Base-by-base conservation (phyloP, 92 coral and sea anemone genomes). In the Porites rus region DNA sequence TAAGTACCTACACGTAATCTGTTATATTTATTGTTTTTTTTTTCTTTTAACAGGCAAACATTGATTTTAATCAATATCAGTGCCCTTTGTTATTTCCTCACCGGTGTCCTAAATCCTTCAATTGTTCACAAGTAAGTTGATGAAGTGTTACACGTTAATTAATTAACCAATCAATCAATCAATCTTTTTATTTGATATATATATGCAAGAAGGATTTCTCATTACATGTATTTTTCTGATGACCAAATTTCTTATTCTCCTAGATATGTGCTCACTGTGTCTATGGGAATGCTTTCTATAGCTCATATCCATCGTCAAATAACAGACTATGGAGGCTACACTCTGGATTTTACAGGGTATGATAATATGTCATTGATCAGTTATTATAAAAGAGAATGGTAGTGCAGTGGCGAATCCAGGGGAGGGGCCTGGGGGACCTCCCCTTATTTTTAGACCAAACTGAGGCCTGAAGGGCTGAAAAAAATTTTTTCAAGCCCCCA, bases 301-400 rank as follows among this genome's bases (percentile, higher is more conserved):
- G 92, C 94, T 56, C 98, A 96, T 74, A 88, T 96, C 46, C 79
- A 92, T 77, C 82, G 98, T 72, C 98, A 96, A 87, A 90, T 91
- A 18, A 93, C 96, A 28, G 98, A 92, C 86, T 96, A 94, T 93
- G 99, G 99, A 2, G 87, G 93, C 10, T 94, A 96, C 71, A 92
- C 85, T 71, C 67, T 94, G 10, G 99, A 96, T 77, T 94, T 81
- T 59, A 92, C 99, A 38, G 99, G 98, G 99, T 96, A 92, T 21
- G 90, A 16, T 12, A 13, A 28, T 12, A 10, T 25, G 50, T 77
- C 9, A 11, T 12, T 20, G 31, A 9, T 43, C 10, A 18, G 13
- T 73, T 12, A n/a, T 65, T 65, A 62, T 62, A 62, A 2, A 28
- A 4, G 19, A 6, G 16, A 10, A 62, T 62, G 66, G 16, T 62